Percentiles rank a stretch among this genome's conserved stretches.
phyloP scores from a whole-genome alignment of 2,888 invertebrate species.

The Acronicta aceris region DNA sequence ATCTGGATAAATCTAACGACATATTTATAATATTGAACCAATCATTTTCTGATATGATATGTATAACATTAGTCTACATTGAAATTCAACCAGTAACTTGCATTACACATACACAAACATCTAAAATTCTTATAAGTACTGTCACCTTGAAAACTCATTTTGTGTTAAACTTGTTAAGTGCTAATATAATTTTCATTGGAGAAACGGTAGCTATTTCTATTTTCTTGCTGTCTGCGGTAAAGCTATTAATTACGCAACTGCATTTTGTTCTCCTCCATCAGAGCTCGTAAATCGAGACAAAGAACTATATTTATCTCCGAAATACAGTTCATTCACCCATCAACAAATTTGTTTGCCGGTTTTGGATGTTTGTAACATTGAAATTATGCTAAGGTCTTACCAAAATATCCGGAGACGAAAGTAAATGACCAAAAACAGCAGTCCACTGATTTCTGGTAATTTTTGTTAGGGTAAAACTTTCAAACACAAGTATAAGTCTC shows the following conservation, averaged over 20 bases:
- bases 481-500: constrained; percentile 46
- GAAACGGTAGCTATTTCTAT: constrained; percentile 24
- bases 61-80: too few relatives aligned
- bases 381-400: constrained; percentile 41
- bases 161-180: constrained; percentile 17
- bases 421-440: constrained; percentile 12
- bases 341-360: constrained; percentile 10
- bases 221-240: constrained; percentile 12
- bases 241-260: constrained; percentile 40
- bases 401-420: constrained; percentile 26
- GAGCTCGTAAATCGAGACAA: constrained; percentile 41
- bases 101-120: not conserved
- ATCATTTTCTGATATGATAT: too few relatives aligned
- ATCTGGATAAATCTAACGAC: not conserved
- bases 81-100: too few relatives aligned
- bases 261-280: constrained; percentile 28
- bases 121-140: constrained; percentile 14
- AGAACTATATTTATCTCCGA: constrained; percentile 51
- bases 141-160: constrained; percentile 32
- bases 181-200: constrained; percentile 23
- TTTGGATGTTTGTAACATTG: constrained; percentile 20
- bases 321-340: constrained; percentile 51
- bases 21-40: not conserved
- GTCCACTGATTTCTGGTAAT: constrained; percentile 21
- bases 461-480: constrained; percentile 31